phyloP scores from a whole-genome alignment of 2,797 vertebrate genomes.

The Bufotes viridis region DNA sequence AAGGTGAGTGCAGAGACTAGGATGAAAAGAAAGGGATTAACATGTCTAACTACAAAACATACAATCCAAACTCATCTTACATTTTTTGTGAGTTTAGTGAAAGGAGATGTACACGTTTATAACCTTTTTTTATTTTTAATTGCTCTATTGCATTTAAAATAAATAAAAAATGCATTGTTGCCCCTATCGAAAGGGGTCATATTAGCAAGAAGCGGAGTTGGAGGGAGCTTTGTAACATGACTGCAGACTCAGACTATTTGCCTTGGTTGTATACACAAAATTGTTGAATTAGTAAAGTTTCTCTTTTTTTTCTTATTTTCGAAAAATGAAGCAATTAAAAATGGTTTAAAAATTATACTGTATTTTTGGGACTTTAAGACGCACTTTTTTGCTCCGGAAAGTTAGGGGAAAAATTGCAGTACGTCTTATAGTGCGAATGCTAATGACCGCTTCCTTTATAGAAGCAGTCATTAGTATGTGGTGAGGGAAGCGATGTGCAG shows the following conservation, averaged over 20 bases:
- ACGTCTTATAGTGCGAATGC: too few relatives aligned
- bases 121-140: too few relatives aligned
- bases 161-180: neutral
- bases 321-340: too few relatives aligned
- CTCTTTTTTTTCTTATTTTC: too few relatives aligned
- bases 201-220: neutral
- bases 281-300: too few relatives aligned
- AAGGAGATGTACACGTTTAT: neutral
- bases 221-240: neutral
- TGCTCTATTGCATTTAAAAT: neutral
- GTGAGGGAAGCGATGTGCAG: too few relatives aligned
- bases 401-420: too few relatives aligned
- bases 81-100: neutral
- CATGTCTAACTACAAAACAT: neutral
- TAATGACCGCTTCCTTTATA: too few relatives aligned
- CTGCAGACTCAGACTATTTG: neutral
- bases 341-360: too few relatives aligned
- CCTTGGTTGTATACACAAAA: neutral
- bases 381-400: too few relatives aligned
- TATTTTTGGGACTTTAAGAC: too few relatives aligned
- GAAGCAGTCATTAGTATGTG: too few relatives aligned
- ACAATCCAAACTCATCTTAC: neutral
- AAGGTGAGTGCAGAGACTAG: constrained; percentile 69
- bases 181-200: neutral
- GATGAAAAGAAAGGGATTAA: neutral